These are phyloP conservation scores for Dolichomitus sp. DNA, from an alignment of 2,888 invertebrate species.

Conservation along the genomic window DNA sequence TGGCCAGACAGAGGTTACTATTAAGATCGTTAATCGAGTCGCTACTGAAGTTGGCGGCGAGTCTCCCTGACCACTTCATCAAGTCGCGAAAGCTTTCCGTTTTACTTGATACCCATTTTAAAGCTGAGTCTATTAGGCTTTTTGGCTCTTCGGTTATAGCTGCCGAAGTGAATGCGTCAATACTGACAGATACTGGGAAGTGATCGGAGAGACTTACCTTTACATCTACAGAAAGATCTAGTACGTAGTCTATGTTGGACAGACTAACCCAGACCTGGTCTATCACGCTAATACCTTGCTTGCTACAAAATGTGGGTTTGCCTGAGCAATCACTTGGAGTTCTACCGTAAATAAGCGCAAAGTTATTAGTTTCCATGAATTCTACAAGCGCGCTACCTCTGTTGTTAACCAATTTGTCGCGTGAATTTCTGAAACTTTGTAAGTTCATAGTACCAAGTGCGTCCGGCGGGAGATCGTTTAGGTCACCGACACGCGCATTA, in stretches of 20 bases:
- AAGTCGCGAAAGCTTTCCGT: not conserved
- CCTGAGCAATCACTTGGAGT: constrained; percentile 27
- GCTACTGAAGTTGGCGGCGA: not conserved
- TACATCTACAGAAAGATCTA: constrained; percentile 37
- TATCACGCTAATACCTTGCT: constrained; percentile 26
- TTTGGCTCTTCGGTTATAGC: not conserved
- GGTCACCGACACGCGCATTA: constrained; percentile 1
- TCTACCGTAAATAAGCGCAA: constrained; percentile 48
- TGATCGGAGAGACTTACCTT: constrained; percentile 41
- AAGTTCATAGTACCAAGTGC: not conserved
- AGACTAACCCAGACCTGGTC: constrained; percentile 41
- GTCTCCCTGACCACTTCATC: not conserved
- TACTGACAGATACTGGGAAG: constrained; percentile 22
- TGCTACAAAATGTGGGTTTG: constrained; percentile 26
- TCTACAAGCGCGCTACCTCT: constrained; percentile 28
- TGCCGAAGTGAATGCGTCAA: not conserved
- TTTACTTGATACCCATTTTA: not conserved
- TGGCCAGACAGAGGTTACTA: constrained; percentile 1
- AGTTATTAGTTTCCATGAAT: constrained; percentile 36
- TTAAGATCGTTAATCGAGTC: not conserved
- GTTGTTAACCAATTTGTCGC: not conserved
- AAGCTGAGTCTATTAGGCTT: not conserved
- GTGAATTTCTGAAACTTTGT: not conserved
- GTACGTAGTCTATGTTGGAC: not conserved
- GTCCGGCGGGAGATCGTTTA: not conserved